These are phyloP conservation scores for Dasypolia templi DNA, from an alignment of 2,888 invertebrate genomes.

Conservation along the genomic window DNA sequence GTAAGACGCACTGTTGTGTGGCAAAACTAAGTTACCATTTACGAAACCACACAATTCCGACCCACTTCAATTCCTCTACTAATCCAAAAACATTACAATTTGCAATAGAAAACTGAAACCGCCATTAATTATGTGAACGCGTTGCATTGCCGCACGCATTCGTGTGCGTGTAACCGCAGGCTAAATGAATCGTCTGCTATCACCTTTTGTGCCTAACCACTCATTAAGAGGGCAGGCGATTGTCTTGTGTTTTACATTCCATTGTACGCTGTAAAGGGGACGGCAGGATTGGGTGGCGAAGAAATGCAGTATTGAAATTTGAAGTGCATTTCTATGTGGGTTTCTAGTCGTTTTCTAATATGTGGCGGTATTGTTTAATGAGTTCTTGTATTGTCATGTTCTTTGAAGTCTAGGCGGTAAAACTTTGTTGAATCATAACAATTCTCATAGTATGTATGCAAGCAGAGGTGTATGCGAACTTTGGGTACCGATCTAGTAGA, in stretches of 20 bases:
- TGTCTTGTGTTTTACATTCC: conserved; percentile 60
- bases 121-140: conserved; percentile 57
- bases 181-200: conserved; percentile 79
- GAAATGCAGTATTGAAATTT: conserved; percentile 40
- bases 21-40: neutral
- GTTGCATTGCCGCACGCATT: conserved; percentile 56
- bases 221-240: conserved; percentile 62
- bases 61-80: conserved; percentile 35
- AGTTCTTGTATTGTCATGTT: conserved; percentile 2
- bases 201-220: conserved; percentile 78
- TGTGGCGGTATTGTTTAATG: neutral
- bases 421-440: neutral
- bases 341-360: conserved; percentile 37
- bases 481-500: neutral
- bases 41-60: conserved; percentile 21
- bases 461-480: neutral
- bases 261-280: conserved; percentile 40
- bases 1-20: neutral
- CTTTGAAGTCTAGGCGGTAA: neutral
- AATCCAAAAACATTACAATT: conserved; percentile 55
- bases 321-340: conserved; percentile 15
- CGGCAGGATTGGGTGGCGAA: conserved; percentile 33
- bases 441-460: neutral
- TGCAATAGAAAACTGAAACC: conserved; percentile 53
- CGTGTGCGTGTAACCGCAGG: conserved; percentile 69